Base-by-base conservation (phyloP, 2,113 vertebrate species). In the Pandion haliaetus region DNA sequence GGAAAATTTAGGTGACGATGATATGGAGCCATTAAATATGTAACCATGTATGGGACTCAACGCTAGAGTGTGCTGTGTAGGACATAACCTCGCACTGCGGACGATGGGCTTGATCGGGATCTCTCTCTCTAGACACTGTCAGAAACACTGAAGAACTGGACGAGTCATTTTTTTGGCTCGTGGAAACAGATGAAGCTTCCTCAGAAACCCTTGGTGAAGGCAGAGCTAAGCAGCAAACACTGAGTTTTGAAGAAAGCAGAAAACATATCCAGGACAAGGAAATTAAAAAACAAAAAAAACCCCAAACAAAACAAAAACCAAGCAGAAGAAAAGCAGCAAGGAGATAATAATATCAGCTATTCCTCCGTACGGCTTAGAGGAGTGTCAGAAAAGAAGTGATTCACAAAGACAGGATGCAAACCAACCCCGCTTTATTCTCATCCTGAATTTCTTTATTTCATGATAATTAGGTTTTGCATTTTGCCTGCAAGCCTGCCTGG, bases 31-130 rank as follows among this genome's bases (percentile, higher is more conserved):
- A 63, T 31, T 8, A 23, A 42, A 34, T 10, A 14, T 1, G 12
- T 1, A 55, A 77, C 34, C 13, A 8, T 6, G 45, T 0, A 12
- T 0, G 4, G 70, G 49, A 65, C 40, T 38, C 66, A 66, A 82
- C 45, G 3, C 96, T 88, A 81, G 79, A 93, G 95, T 21, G 88
- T 83, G 95, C 90, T 83, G 38, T 50, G 79, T 14, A 24, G 62
- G 82, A 81, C 67, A 80, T 8, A n/a, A 70, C 24, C 63, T 29
- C 1, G 0, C 19, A 1, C 24, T 9, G 58, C 10, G 2, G 40
- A 3, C 3, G 36, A 59, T 9, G 45, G 38, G 7, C 44, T 25
- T 0, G 36, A 5, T 8, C 5, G 4, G 57, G n/a, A 55, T 32
- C 34, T 42, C 69, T 9, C 24, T 34, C 50, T 21, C 55, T 9